A percentile compares a stretch with the other conserved stretches of the same genome.
Conservation (phyloP, 2,113 vertebrate species). For the Jaculus jaculus region DNA sequence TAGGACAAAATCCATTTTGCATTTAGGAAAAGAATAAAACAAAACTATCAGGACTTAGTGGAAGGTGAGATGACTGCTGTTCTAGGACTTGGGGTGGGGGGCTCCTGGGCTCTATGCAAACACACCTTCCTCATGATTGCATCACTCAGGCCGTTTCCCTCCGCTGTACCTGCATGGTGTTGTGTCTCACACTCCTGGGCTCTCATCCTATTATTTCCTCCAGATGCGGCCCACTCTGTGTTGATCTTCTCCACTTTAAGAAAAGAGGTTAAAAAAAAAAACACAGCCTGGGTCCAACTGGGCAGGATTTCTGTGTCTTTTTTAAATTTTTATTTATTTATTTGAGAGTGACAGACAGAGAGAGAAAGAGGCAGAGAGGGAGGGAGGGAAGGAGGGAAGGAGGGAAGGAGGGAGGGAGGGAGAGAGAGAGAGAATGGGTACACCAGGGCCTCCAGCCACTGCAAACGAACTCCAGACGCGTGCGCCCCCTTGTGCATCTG, state of each 20-base stretch:
- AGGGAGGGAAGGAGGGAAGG: too few relatives aligned
- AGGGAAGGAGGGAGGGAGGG: too few relatives aligned
- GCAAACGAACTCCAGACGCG: too few relatives aligned
- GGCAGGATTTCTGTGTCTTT: not conserved
- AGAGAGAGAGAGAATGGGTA: too few relatives aligned
- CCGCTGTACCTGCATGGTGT: not conserved
- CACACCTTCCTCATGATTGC: not conserved
- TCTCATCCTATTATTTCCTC: not conserved
- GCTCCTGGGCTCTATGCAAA: not conserved
- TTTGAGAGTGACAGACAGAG: too few relatives aligned
- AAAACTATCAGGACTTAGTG: not conserved
- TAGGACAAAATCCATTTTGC: not conserved
- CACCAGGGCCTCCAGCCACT: too few relatives aligned
- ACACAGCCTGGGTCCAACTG: rapidly evolving
- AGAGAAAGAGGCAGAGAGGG: too few relatives aligned
- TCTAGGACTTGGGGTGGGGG: not conserved
- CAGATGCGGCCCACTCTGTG: not conserved
- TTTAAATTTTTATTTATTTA: too few relatives aligned
- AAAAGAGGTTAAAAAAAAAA: not conserved
- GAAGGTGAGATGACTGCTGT: not conserved
- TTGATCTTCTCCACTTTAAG: not conserved
- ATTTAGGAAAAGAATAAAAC: not conserved
- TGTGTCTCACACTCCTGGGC: not conserved
- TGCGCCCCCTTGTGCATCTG: too few relatives aligned
- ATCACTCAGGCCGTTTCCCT: not conserved